A percentile compares a stretch with the other conserved stretches of the same genome.
Conservation (phyloP, 2,113 vertebrate species). For the Sebastes schlegelii region DNA sequence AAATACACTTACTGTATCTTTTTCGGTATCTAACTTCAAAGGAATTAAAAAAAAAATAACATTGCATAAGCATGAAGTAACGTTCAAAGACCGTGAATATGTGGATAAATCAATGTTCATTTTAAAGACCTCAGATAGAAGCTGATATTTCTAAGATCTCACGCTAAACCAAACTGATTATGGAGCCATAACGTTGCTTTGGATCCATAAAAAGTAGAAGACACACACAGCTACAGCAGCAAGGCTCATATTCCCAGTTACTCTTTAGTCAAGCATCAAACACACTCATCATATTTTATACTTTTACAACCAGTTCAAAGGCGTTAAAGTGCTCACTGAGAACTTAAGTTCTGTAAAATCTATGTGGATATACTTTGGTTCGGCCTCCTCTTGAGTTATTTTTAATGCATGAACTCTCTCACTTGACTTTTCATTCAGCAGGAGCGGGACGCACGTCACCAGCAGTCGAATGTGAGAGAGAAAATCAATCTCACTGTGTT, state of each 20-base stretch:
- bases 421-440: conserved; percentile 71
- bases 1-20: neutral
- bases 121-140: neutral
- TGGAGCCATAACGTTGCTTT: neutral
- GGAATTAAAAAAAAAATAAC: neutral
- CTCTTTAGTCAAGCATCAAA: conserved; percentile 27
- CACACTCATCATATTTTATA: neutral
- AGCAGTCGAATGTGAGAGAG: conserved; percentile 76
- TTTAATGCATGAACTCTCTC: conserved; percentile 67
- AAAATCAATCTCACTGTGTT: conserved; percentile 45
- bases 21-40: neutral
- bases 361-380: neutral
- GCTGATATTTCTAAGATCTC: neutral
- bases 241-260: neutral
- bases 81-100: neutral
- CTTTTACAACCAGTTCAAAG: neutral
- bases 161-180: neutral
- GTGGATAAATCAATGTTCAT: neutral
- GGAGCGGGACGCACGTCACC: conserved; percentile 57
- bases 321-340: conserved; percentile 3
- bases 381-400: conserved; percentile 36
- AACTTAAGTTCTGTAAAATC: neutral
- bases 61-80: neutral
- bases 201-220: neutral
- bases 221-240: neutral